Base-by-base conservation (phyloP, 2,888 invertebrate species). In the Zonitis immaculata region DNA sequence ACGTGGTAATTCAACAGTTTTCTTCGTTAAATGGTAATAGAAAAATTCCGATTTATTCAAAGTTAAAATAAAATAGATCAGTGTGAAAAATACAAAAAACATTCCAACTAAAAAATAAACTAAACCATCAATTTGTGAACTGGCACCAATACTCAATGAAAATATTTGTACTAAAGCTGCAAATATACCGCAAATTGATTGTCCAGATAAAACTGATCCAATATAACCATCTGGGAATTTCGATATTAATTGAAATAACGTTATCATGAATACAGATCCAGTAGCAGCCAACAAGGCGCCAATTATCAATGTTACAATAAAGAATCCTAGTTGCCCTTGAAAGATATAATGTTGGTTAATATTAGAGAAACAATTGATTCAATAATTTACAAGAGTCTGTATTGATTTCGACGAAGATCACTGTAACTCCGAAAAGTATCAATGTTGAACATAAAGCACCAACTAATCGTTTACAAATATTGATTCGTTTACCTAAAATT, bases 171-270 rank as follows among this genome's bases (percentile, higher is more conserved):
- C 42, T 16, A 56, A 35, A 42, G 59, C 56, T 14, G 61, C 43
- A 25, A 57, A 56, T 28, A 61, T 60, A 1, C 59, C 61, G 22
- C 58, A 58, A 26, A 61, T 52, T 5, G 61, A 49, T 50, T 60
- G 59, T 9, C 61, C 61, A 1, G 58, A 49, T 7, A 61, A 28
- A 6, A 56, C 7, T 4, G 58, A 44, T 1, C 57, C 47, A 2
- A 58, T n/a, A 27, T 61, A 57, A 4, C 16, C 27, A 9, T 47
- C 48, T 9, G 61, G 58, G 26, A 61, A 61, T 44, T 47, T 53
- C 1, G 46, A 12, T n/a, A 49, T 44, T 32, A 60, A n/a, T 25
- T 59, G 48, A 30, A 60, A 60, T 8, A 57, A 26, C 6, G 59
- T 47, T 5, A 60, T 52, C 35, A 60, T 51, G 28, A 58, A 60